Percentiles rank a stretch among this genome's conserved stretches.
Conservation (phyloP, 2,888 invertebrate genomes). For the Eupithecia subumbrata region DNA sequence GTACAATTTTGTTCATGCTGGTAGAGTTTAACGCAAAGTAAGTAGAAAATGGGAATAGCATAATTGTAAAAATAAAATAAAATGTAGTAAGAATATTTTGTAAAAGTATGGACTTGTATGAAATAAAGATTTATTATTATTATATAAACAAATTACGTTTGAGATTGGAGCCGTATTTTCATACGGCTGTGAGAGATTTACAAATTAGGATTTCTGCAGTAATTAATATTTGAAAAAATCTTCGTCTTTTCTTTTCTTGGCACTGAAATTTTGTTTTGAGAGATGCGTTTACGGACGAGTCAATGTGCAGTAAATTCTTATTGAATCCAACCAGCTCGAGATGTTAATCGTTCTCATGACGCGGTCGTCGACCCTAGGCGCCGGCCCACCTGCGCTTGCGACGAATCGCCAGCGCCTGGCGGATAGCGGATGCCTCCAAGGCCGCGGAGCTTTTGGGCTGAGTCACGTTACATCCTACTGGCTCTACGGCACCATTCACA, state of each 20-base stretch:
- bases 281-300: constrained; percentile 19
- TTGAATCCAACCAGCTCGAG: constrained; percentile 48
- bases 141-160: neutral
- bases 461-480: constrained; percentile 38
- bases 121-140: too few species aligned
- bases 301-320: constrained; percentile 42
- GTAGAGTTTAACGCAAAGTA: neutral
- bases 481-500: constrained; percentile 38
- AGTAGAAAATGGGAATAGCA: neutral
- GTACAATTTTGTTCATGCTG: neutral
- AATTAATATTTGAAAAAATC: neutral
- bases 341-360: constrained; percentile 59
- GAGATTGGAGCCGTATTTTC: neutral
- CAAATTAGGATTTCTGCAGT: neutral
- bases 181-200: neutral
- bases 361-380: constrained; percentile 67
- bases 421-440: constrained; percentile 67
- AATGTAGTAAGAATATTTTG: too few species aligned
- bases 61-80: too few species aligned
- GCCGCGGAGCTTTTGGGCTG: constrained; percentile 58
- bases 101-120: too few species aligned
- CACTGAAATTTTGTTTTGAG: constrained; percentile 22
- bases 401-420: constrained; percentile 51
- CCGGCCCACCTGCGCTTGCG: constrained; percentile 70
- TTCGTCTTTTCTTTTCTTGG: constrained; percentile 14